Evolutionary conservation across 2,888 invertebrate genomes (phyloP).

Genomic region (Zhuqinia jingwanae): DNA sequence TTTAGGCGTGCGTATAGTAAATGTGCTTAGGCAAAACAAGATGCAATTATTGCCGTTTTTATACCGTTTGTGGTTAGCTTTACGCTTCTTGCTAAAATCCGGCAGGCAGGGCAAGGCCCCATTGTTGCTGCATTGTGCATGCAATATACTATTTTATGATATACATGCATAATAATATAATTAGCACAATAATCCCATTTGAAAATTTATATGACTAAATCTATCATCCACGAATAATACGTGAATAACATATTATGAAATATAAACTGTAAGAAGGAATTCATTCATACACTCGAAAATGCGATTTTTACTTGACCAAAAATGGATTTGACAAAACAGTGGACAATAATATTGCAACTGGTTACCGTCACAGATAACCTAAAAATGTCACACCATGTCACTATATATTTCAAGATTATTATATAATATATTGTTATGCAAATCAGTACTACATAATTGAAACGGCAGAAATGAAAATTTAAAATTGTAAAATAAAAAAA

Average conservation of each 20-base stretch:
- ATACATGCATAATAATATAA: no score
- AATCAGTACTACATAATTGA: no score
- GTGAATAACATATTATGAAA: neutral
- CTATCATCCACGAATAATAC: neutral
- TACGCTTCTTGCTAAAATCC: slow-evolving; percentile 10
- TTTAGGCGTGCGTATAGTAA: no score
- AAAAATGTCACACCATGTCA: slow-evolving; percentile 47
- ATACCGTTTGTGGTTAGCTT: neutral
- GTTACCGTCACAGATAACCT: neutral
- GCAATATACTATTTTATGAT: no score
- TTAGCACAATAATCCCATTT: slow-evolving; percentile 31
- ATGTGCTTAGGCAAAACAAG: no score
- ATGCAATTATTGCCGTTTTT: neutral
- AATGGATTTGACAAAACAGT: slow-evolving; percentile 12
- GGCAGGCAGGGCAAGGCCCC: slow-evolving; percentile 34
- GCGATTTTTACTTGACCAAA: slow-evolving; percentile 26
- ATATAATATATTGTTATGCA: neutral
- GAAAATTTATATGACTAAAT: slow-evolving; percentile 27
- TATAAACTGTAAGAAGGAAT: neutral
- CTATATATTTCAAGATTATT: neutral
- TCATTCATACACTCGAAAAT: no score
- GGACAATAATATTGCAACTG: neutral
- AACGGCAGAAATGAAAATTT: neutral
- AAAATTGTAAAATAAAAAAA: no score
- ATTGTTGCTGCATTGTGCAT: neutral